Base-by-base conservation (phyloP, 2,888 invertebrate species). In the Melinaea marsaeus region DNA sequence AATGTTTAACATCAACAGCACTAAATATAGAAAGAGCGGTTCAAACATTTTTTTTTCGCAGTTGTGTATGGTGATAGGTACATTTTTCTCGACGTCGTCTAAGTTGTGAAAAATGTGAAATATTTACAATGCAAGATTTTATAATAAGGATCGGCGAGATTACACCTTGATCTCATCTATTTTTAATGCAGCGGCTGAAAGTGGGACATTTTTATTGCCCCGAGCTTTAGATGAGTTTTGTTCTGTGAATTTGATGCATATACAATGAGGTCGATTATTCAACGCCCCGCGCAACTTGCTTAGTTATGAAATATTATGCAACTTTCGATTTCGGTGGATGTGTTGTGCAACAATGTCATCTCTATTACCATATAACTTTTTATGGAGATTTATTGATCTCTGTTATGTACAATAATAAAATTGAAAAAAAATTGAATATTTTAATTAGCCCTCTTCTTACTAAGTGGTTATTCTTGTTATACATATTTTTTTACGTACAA, bases 241-340 rank as follows among this genome's bases (percentile, higher is more conserved):
- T 90, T 88, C 85, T 85, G 84, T 81, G 84, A 86, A 85, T 89
- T 88, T 90, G 90, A 90, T 90, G 90, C 90, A 90, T 90, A 86
- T 83, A 84, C 79, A 89, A 90, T 89, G 89, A 90, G 85, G 81
- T 83, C 86, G 83, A 88, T 90, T 86, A 88, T 86, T 88, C 87
- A 85, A 77, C 85, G 74, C 86, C 84, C 84, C 78, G 74, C 76
- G 73, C 78, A 77, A 81, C 80, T 84, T 79, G 81, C 78, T 78
- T 80, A 75, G 72, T 73, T 88, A 78, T 76, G 69, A 82, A 83
- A 86, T 86, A 74, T 77, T 72, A 72, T 76, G 78, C 79, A 78
- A 80, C 76, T 70, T 70, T 65, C 51, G 51, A 22, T 32, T 32
- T 32, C 4, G 7, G 32, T 32, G 51, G 22, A 3, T 3, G 51